phyloP scores from a whole-genome alignment of 2,113 vertebrate species.

The Herpetotheres cachinnans region DNA sequence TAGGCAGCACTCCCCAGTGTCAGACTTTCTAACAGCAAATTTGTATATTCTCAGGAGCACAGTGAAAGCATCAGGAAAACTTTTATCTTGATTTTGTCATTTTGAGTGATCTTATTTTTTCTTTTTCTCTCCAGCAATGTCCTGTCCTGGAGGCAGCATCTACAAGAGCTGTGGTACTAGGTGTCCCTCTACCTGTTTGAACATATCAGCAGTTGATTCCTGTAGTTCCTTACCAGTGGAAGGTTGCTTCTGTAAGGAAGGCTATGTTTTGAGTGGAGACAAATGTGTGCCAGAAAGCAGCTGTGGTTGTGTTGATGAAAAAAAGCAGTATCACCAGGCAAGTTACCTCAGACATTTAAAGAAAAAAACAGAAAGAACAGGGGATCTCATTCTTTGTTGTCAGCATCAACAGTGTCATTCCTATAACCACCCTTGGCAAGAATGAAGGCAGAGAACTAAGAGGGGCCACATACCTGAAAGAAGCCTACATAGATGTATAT shows the following conservation, averaged over 20 bases:
- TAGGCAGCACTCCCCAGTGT: background rate
- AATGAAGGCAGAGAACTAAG: slow-evolving; percentile 86
- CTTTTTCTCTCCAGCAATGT: slow-evolving; percentile 45
- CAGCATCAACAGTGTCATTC: slow-evolving; percentile 67
- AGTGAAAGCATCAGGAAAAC: background rate
- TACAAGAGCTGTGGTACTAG: slow-evolving; percentile 61
- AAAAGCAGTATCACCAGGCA: slow-evolving; percentile 79
- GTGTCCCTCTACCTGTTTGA: slow-evolving; percentile 61
- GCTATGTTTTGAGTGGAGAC: slow-evolving; percentile 69
- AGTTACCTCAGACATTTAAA: background rate
- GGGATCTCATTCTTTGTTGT: slow-evolving; percentile 42
- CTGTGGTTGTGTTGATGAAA: slow-evolving; percentile 71
- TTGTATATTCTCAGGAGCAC: background rate
- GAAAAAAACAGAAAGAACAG: background rate
- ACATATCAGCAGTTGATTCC: background rate
- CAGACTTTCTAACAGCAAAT: background rate
- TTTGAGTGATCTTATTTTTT: background rate
- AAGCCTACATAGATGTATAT: slow-evolving; percentile 78
- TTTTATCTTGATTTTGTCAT: background rate
- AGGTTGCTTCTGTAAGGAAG: slow-evolving; percentile 72
- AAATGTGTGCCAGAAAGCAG: slow-evolving; percentile 53
- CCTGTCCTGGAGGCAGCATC: slow-evolving; percentile 63
- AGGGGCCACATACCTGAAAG: slow-evolving; percentile 83
- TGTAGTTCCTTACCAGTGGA: slow-evolving; percentile 62
- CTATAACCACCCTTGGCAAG: slow-evolving; percentile 84